Percentiles rank a stretch among this genome's conserved stretches.
Evolutionary conservation across 2,888 invertebrate genomes (phyloP).

Genomic region (Drosophila nigricruria): DNA sequence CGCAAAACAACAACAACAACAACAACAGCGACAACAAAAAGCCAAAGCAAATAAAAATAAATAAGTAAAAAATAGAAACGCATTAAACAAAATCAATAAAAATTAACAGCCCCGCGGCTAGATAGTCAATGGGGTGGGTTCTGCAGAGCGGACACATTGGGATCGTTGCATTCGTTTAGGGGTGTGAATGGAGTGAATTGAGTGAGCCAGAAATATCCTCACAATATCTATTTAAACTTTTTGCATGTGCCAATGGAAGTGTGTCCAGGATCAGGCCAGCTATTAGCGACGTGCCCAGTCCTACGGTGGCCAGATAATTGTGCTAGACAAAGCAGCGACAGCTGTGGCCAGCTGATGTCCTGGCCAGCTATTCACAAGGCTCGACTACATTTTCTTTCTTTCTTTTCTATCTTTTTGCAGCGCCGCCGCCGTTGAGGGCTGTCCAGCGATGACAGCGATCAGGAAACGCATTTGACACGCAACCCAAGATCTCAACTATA

Average conservation of each 20-base stretch:
- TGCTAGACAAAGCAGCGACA: slow-evolving; percentile 27
- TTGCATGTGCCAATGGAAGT: slow-evolving; percentile 55
- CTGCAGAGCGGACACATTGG: slow-evolving; percentile 12
- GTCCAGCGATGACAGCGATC: slow-evolving; percentile 74
- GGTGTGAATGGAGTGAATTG: slow-evolving; percentile 32
- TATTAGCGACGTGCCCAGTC: slow-evolving; percentile 70
- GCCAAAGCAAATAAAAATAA: slow-evolving; percentile 75
- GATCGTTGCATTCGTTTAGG: slow-evolving; percentile 38
- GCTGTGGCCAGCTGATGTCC: slow-evolving; percentile 45
- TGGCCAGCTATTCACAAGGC: slow-evolving; percentile 26
- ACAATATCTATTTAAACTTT: slow-evolving; percentile 1
- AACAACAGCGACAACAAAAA: slow-evolving; percentile 24
- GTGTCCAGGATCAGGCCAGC: slow-evolving; percentile 60
- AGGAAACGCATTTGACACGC: slow-evolving; percentile 76
- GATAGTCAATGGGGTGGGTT: slow-evolving; percentile 37
- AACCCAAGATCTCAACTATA: slow-evolving; percentile 44
- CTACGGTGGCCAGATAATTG: slow-evolving; percentile 77
- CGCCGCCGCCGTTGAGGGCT: slow-evolving; percentile 69
- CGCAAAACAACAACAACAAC: slow-evolving; percentile 18
- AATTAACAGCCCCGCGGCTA: slow-evolving; percentile 61
- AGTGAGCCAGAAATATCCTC: background rate
- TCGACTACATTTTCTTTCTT: slow-evolving; percentile 32
- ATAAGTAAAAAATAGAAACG: slow-evolving; percentile 66
- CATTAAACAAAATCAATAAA: slow-evolving; percentile 80
- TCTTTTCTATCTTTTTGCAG: slow-evolving; percentile 46